Evolutionary conservation across 2,113 vertebrate species (phyloP).

Genomic region (Guaruba guarouba): DNA sequence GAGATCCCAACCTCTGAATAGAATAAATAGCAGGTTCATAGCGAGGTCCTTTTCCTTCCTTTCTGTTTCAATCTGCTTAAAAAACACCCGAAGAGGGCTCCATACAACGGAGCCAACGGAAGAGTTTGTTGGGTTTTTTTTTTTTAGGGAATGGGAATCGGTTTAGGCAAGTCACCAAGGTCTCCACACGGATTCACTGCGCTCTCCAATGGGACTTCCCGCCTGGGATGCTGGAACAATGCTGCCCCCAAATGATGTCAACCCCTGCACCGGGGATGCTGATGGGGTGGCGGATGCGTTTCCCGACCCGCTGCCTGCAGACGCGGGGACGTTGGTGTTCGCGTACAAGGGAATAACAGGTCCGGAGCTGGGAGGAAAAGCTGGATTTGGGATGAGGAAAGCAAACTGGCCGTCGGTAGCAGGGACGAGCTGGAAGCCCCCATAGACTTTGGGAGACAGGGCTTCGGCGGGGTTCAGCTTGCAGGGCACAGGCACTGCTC

Average conservation of each 20-base stretch:
- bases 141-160: neutral
- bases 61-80: constrained; percentile 44
- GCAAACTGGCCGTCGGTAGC: constrained; percentile 86
- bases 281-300: constrained; percentile 44
- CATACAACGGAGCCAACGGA: constrained; percentile 87
- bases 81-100: constrained; percentile 58
- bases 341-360: constrained; percentile 78
- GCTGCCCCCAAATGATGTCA: constrained; percentile 81
- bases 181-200: constrained; percentile 86
- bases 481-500: constrained; percentile 77
- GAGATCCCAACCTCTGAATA: constrained; percentile 85
- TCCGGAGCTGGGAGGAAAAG: constrained; percentile 73
- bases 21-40: constrained; percentile 69
- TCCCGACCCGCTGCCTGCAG: constrained; percentile 67
- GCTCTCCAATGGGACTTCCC: constrained; percentile 80
- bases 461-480: constrained; percentile 82
- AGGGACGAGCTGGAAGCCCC: constrained; percentile 82
- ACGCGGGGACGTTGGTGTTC: constrained; percentile 77
- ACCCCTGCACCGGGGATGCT: constrained; percentile 84
- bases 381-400: constrained; percentile 83
- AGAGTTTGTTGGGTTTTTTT: neutral
- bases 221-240: constrained; percentile 75
- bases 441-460: constrained; percentile 81
- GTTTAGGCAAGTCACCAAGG: constrained; percentile 81
- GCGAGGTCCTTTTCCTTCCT: constrained; percentile 37